These are phyloP conservation scores for Nyctalus aviator DNA, from an alignment of 2,797 vertebrate genomes.

Conservation along the genomic window DNA sequence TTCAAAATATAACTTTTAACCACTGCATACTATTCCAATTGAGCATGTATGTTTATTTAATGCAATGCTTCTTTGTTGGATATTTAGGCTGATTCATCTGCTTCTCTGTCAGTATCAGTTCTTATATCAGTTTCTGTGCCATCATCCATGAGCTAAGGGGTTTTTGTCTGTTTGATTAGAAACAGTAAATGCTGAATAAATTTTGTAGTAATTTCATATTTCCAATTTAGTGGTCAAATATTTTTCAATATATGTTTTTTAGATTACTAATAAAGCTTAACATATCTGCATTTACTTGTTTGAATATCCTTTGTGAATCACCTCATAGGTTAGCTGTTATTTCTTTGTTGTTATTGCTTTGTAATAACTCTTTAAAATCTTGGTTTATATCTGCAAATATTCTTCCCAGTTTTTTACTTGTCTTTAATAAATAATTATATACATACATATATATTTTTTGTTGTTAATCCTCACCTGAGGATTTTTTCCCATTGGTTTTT, in stretches of 20 bases:
- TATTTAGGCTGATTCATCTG: not conserved
- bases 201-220: conserved; percentile 43
- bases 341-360: not conserved
- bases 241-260: conserved; percentile 33
- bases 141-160: not conserved
- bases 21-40: not conserved
- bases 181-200: not conserved
- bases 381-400: conserved; percentile 17
- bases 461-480: no score
- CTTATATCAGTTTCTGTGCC: not conserved
- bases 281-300: not conserved
- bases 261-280: not conserved
- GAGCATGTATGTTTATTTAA: not conserved
- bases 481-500: no score
- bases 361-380: conserved; percentile 27
- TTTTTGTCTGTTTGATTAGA: conserved; percentile 51
- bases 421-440: not conserved
- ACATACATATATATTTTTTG: no score
- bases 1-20: conserved; percentile 48
- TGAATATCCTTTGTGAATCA: conserved; percentile 8
- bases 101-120: not conserved
- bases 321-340: not conserved
- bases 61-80: not conserved
- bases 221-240: not conserved
- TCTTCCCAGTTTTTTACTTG: not conserved